Evolutionary conservation across 2,797 vertebrate species (phyloP).

Genomic region (Choloepus didactylus): DNA sequence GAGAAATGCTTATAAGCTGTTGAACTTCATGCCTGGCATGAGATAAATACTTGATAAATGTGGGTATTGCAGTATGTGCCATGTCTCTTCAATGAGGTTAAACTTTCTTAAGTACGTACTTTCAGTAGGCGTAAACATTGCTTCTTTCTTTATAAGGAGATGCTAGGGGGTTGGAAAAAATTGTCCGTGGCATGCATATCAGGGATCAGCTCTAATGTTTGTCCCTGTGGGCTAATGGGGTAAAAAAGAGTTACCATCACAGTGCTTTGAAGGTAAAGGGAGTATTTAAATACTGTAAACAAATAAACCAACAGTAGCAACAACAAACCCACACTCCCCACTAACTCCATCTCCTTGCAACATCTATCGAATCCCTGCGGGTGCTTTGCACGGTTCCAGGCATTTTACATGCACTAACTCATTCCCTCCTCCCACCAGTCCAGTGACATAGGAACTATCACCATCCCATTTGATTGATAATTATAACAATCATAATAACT

Average conservation of each 20-base stretch:
- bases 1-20: not conserved
- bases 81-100: not conserved
- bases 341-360: rapidly evolving
- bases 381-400: not conserved
- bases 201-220: not conserved
- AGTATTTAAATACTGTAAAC: not conserved
- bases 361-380: not conserved
- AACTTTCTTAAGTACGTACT: not conserved
- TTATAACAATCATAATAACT: not conserved
- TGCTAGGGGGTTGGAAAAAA: not conserved
- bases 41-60: not conserved
- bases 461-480: not conserved
- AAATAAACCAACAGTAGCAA: not conserved
- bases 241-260: not conserved
- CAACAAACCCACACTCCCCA: not conserved
- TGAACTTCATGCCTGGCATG: not conserved
- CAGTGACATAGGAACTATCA: not conserved
- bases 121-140: not conserved
- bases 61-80: not conserved
- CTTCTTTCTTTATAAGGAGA: not conserved
- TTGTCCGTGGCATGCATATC: not conserved
- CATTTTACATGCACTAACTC: not conserved
- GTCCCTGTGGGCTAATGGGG: not conserved
- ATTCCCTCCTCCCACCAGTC: not conserved
- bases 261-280: not conserved